Evolutionary conservation across 2,113 vertebrate genomes (phyloP).

Genomic region (Lipophrys pholis): DNA sequence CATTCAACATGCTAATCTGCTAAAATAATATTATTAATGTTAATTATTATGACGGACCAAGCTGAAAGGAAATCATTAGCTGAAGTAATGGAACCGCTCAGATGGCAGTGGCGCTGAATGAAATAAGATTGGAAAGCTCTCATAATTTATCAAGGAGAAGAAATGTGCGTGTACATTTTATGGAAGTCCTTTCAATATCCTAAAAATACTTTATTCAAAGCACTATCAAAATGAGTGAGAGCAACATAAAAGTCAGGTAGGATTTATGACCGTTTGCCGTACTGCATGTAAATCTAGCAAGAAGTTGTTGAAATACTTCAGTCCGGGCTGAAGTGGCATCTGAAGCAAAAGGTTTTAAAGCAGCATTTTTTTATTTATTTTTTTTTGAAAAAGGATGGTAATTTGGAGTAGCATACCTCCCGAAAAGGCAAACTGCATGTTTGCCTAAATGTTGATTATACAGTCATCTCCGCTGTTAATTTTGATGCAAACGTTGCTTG

Average conservation of each 20-base stretch:
- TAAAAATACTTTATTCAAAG: no score
- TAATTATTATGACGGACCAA: no score
- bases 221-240: no score
- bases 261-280: background rate
- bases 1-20: no score
- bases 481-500: slow-evolving; percentile 62
- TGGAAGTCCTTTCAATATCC: no score
- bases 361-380: slow-evolving; percentile 7
- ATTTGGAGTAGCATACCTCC: slow-evolving; percentile 5
- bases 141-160: no score
- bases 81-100: no score
- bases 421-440: slow-evolving; percentile 14
- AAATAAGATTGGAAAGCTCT: no score
- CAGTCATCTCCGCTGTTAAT: slow-evolving; percentile 25
- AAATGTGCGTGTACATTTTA: no score
- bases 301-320: background rate
- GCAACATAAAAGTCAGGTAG: background rate
- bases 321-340: background rate
- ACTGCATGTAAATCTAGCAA: background rate
- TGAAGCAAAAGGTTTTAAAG: background rate
- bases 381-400: background rate
- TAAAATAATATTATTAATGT: no score
- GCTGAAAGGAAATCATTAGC: no score
- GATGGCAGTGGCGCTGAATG: no score
- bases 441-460: slow-evolving; percentile 42